phyloP scores from a whole-genome alignment of 2,888 invertebrate genomes.

The Aromia moschata region DNA sequence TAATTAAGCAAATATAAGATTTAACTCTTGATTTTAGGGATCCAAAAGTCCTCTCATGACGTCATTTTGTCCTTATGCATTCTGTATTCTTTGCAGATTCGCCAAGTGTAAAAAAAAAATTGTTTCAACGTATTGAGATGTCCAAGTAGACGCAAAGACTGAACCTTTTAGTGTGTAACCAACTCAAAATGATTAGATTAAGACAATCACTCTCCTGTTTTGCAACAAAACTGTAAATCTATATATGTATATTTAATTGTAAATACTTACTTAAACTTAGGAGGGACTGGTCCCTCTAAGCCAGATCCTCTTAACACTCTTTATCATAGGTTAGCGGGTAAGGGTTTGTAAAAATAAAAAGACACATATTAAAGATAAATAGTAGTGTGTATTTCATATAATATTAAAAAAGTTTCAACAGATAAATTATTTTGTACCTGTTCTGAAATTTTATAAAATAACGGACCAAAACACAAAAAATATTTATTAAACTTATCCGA shows the following conservation, averaged over 20 bases:
- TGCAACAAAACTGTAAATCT: not conserved
- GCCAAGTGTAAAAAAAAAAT: too few species aligned
- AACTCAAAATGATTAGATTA: not conserved
- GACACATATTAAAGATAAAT: constrained; percentile 22
- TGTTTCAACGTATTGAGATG: too few species aligned
- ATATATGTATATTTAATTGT: not conserved
- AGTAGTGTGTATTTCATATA: constrained; percentile 22
- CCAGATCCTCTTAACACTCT: constrained; percentile 4
- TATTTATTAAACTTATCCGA: constrained; percentile 23
- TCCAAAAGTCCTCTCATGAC: too few species aligned
- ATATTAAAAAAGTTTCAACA: constrained; percentile 25
- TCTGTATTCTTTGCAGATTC: too few species aligned
- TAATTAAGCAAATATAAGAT: too few species aligned
- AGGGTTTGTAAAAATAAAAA: constrained; percentile 17
- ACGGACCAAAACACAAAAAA: constrained; percentile 28
- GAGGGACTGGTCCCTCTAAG: not conserved
- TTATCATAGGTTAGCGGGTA: not conserved
- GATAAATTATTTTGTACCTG: constrained; percentile 28
- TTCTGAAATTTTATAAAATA: constrained; percentile 27
- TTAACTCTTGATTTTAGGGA: too few species aligned
- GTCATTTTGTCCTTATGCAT: too few species aligned
- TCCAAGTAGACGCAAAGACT: not conserved
- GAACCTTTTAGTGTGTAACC: not conserved
- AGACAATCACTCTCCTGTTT: constrained; percentile 1
- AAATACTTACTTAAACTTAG: constrained; percentile 1